Base-by-base conservation (phyloP, 2,888 invertebrate species). In the Desoria tigrina region DNA sequence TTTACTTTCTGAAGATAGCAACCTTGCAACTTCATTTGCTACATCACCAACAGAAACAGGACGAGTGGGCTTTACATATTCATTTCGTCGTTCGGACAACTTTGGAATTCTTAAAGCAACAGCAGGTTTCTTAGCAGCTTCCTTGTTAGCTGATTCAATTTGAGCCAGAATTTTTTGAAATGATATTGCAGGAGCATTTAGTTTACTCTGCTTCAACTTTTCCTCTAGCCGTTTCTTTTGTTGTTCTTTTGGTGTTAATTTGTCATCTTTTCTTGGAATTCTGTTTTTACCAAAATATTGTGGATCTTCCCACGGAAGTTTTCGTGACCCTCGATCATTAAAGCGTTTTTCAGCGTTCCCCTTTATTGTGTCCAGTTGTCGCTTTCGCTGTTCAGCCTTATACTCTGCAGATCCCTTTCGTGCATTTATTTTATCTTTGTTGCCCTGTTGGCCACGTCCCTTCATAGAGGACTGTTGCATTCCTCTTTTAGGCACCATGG, bases 91-190 rank as follows among this genome's bases (percentile, higher is more conserved):
- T 2, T 45, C 49, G 16, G 60, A 60, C 21, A 61, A 11, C 21
- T 69, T 69, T 7, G 69, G 69, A 53, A 69, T 69, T 56, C 63
- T 69, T 16, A 69, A 23, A n/a, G 61, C 60, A 1, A 69, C 65
- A 26, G 32, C 54, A 1, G 69, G 69, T 26, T 60, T 65, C 3
- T 39, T 16, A 7, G 65, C 59, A 16, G 57, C 63, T 32, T 55
- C 53, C n/a, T 61, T 65, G 24, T 65, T 69, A 0, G 62, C 69
- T 14, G 69, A 49, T n/a, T 59, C 65, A 37, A 69, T 69, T 26
- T 55, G 57, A n/a, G 57, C 58, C 11, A 69, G 32, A n/a, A 69
- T 63, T 16, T 45, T 61, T 26, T 69, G 65, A 24, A 69, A 65
- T 2, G 65, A 59, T 11, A 65, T 56, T 0, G 65, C 42, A 3